These are phyloP conservation scores for Syrrhaptes paradoxus DNA, from an alignment of 2,113 vertebrate species.

Conservation along the genomic window DNA sequence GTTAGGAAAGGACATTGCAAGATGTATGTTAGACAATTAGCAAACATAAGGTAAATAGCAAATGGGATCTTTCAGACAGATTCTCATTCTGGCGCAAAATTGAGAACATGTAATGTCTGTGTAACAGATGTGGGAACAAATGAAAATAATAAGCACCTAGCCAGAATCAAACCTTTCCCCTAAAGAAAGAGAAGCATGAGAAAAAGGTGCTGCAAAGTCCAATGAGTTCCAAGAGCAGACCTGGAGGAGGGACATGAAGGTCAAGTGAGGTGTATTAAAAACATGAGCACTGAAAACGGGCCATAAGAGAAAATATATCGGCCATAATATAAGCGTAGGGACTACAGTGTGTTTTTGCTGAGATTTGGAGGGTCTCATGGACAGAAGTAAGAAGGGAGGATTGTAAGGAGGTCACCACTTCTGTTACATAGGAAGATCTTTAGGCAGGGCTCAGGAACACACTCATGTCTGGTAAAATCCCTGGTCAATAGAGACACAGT, in stretches of 20 bases:
- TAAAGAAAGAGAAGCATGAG: background rate
- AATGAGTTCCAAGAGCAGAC: background rate
- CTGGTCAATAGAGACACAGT: background rate
- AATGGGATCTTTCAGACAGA: background rate
- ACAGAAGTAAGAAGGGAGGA: background rate
- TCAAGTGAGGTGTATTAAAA: background rate
- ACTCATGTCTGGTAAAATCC: background rate
- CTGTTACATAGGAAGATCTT: background rate
- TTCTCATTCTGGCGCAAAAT: background rate
- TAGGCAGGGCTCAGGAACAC: background rate
- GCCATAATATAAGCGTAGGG: accelerated
- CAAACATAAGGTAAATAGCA: background rate
- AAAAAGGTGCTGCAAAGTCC: background rate
- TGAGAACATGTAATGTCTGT: background rate
- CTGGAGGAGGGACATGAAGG: background rate
- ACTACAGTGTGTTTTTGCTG: background rate
- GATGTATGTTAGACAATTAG: background rate
- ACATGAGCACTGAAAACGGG: background rate
- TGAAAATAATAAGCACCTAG: background rate
- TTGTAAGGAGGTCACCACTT: background rate
- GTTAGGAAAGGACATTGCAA: background rate
- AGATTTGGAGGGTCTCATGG: background rate
- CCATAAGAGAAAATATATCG: background rate
- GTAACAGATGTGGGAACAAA: background rate
- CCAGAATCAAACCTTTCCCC: background rate